Conservation (phyloP, 1,140 invertebrate genomes). For the Rhopalosiphum padi region DNA sequence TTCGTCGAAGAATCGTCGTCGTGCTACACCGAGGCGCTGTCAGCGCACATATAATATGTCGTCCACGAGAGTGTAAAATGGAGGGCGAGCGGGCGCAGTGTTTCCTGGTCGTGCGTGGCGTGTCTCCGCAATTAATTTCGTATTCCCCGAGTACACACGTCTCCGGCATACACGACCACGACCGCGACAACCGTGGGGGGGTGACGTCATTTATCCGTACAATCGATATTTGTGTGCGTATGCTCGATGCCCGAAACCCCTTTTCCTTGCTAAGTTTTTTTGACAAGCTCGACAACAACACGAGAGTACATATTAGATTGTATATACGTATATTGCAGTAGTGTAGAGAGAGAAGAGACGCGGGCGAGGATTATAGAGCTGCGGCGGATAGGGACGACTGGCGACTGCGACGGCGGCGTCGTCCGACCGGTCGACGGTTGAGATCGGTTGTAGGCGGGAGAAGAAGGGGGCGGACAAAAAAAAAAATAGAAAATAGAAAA, state of each 20-base stretch:
- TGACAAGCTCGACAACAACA: constrained; percentile 48
- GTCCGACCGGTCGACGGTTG: neutral
- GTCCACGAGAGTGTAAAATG: neutral
- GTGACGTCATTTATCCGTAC: constrained; percentile 43
- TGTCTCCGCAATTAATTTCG: constrained; percentile 49
- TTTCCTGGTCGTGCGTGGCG: constrained; percentile 23
- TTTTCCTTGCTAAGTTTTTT: constrained; percentile 23
- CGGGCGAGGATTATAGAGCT: neutral
- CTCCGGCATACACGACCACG: neutral
- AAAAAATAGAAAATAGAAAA: constrained; percentile 46
- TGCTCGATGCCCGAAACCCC: constrained; percentile 23
- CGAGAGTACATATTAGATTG: neutral
- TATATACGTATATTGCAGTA: neutral
- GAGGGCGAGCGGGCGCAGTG: neutral
- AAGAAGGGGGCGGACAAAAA: neutral
- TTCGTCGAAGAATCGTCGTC: neutral
- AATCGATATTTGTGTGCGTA: neutral
- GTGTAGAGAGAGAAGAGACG: neutral
- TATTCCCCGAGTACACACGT: constrained; percentile 21
- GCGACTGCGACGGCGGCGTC: neutral
- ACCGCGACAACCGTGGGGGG: neutral
- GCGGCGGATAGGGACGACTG: neutral
- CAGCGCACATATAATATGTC: neutral
- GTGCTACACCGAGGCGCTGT: neutral
- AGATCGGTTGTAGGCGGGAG: too few relatives aligned